phyloP scores from a whole-genome alignment of 2,888 invertebrate genomes.

The Lithosia quadra region DNA sequence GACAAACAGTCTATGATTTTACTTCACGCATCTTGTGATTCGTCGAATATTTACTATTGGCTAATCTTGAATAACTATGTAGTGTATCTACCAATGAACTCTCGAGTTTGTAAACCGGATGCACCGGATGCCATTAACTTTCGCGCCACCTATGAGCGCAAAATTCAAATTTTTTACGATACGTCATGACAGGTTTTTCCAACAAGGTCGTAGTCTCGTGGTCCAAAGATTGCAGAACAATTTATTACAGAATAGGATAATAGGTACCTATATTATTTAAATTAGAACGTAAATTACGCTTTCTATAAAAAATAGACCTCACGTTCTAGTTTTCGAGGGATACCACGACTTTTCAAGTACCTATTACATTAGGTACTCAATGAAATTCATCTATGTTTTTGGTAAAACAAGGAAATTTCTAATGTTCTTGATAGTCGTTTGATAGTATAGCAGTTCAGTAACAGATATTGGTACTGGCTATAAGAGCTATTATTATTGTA shows the following conservation, averaged over 20 bases:
- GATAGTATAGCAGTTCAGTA: too few species aligned
- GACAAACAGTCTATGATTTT: constrained; percentile 63
- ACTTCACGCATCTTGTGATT: constrained; percentile 66
- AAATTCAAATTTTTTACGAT: constrained; percentile 51
- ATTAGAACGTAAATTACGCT: not conserved
- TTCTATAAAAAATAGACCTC: too few species aligned
- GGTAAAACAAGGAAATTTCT: too few species aligned
- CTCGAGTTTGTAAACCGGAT: constrained; percentile 51
- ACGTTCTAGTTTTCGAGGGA: too few species aligned
- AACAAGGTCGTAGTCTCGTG: not conserved
- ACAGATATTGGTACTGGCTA: too few species aligned
- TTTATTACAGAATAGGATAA: not conserved
- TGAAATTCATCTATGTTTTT: too few species aligned
- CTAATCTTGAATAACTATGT: constrained; percentile 49
- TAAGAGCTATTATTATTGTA: too few species aligned
- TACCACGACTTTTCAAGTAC: too few species aligned
- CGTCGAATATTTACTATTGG: constrained; percentile 68
- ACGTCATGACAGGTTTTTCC: constrained; percentile 7
- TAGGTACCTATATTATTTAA: too few species aligned
- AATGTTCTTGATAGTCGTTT: too few species aligned
- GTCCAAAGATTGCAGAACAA: constrained; percentile 9
- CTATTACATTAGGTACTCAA: too few species aligned
- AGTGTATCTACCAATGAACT: constrained; percentile 60
- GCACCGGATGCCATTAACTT: constrained; percentile 56
- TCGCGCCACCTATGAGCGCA: constrained; percentile 65